phyloP scores from a whole-genome alignment of 2,888 invertebrate species.

The Parascotia fuliginaria region DNA sequence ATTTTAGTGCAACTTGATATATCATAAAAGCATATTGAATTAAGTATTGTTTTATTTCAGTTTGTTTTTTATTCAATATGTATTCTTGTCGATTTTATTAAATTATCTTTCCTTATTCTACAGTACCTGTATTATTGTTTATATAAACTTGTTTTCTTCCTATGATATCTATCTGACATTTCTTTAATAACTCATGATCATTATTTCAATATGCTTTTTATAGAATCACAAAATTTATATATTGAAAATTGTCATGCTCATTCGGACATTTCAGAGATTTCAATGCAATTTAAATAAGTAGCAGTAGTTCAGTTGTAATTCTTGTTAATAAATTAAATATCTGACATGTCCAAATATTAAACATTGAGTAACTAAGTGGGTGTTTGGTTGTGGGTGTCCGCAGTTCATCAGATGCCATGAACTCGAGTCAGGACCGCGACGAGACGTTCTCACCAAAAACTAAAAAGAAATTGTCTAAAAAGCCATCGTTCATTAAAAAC shows the following conservation, averaged over 20 bases:
- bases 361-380: slow-evolving; percentile 83
- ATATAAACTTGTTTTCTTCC: slow-evolving; percentile 13
- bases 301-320: slow-evolving; percentile 5
- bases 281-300: slow-evolving; percentile 43
- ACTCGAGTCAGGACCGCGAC: slow-evolving; percentile 82
- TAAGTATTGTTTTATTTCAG: slow-evolving; percentile 60
- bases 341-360: slow-evolving; percentile 65
- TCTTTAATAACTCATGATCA: slow-evolving; percentile 43
- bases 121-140: slow-evolving; percentile 12
- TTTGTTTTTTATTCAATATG: slow-evolving; percentile 30
- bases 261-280: slow-evolving; percentile 69
- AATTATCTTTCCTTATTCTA: background rate
- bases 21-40: slow-evolving; percentile 80
- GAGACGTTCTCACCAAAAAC: slow-evolving; percentile 84
- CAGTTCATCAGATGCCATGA: slow-evolving; percentile 83
- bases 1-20: slow-evolving; percentile 84
- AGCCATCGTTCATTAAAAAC: slow-evolving; percentile 84
- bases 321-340: slow-evolving; percentile 40
- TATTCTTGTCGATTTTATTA: no score
- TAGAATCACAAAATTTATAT: slow-evolving; percentile 73
- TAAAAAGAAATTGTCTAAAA: slow-evolving; percentile 86
- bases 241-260: slow-evolving; percentile 64
- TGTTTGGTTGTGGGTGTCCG: slow-evolving; percentile 84
- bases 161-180: slow-evolving; percentile 20
- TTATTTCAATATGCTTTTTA: slow-evolving; percentile 84